Evolutionary conservation across 1,140 invertebrate species (phyloP).

Genomic region (Micrasema longulum): DNA sequence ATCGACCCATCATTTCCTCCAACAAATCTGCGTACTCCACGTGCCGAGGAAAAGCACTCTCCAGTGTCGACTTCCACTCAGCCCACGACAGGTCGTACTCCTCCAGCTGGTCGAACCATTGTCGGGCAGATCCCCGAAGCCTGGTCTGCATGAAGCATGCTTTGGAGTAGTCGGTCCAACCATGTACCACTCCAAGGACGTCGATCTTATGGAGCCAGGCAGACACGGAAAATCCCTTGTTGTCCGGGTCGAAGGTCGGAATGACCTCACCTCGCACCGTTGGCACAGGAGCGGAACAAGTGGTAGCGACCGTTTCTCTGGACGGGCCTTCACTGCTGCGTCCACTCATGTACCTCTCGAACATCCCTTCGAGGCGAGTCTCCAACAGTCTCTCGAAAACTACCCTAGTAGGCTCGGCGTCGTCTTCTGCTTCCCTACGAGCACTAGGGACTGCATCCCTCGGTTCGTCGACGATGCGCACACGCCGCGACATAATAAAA

Average conservation of each 20-base stretch:
- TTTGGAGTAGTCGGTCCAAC: neutral
- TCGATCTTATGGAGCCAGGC: constrained; percentile 5
- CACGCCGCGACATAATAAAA: no score
- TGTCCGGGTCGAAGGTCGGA: neutral
- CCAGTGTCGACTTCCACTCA: neutral
- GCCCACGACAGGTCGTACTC: neutral
- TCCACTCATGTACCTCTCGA: no score
- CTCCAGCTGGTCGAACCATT: constrained; percentile 1
- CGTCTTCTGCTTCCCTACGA: no score
- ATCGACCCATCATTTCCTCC: no score
- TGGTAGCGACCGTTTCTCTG: no score
- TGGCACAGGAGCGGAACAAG: no score
- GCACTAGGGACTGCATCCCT: no score
- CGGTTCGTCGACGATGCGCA: no score
- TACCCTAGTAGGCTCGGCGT: no score
- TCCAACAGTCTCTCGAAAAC: no score
- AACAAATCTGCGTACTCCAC: neutral
- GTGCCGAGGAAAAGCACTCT: neutral
- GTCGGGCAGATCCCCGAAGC: neutral
- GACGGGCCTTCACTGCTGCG: no score
- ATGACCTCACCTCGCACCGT: neutral
- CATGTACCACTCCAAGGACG: neutral
- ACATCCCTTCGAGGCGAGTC: no score
- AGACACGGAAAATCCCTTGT: neutral
- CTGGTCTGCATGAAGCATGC: constrained; percentile 8